Base-by-base conservation (phyloP, 2,888 invertebrate genomes). In the Tridacna crocea region DNA sequence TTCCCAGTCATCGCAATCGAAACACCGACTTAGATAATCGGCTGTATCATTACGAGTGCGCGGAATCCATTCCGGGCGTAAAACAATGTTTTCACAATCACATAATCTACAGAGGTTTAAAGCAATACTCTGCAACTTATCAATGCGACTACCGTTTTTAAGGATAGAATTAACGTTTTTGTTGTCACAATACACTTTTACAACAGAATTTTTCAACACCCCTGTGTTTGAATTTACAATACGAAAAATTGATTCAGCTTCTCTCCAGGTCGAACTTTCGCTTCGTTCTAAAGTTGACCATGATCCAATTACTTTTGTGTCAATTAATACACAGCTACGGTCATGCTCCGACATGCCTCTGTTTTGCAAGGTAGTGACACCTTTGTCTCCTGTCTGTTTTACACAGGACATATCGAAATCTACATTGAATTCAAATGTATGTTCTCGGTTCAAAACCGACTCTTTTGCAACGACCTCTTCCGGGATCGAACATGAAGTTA, bases 1-100 rank as follows among this genome's bases (percentile, higher is more conserved):
- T 46, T 55, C 17, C 79, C 79, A 79, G 48, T 78, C 78, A 26
- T 65, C 78, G 26, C 77, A 58, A 48, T 77, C 77, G 22, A 22
- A 46, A 24, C 51, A 78, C 12, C 78, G 6, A 72, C 63, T 48
- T 13, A 73, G 26, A 78, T 73, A 55, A 65, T 73, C 72, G n/a
- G 78, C 78, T 10, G 19, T 3, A 11, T 66, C 51, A 48, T 76
- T 76, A 8, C 13, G 15, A n/a, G 19, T 27, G 17, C 66, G 47
- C 24, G 75, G 75, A 17, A 76, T 66, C 75, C 75, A 76, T 63
- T 46, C 68, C 17, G 27, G n/a, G 27, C 13, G n/a, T 11, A 76
- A 22, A 27, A 11, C n/a, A 15, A 66, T 66, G 19, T 47, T 48
- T 17, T 65, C 47, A 17, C 26, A 46, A 22, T 22, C 26, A 48